These are phyloP conservation scores for Gandaritis pyraliata DNA, from an alignment of 2,888 invertebrate species.

Conservation along the genomic window DNA sequence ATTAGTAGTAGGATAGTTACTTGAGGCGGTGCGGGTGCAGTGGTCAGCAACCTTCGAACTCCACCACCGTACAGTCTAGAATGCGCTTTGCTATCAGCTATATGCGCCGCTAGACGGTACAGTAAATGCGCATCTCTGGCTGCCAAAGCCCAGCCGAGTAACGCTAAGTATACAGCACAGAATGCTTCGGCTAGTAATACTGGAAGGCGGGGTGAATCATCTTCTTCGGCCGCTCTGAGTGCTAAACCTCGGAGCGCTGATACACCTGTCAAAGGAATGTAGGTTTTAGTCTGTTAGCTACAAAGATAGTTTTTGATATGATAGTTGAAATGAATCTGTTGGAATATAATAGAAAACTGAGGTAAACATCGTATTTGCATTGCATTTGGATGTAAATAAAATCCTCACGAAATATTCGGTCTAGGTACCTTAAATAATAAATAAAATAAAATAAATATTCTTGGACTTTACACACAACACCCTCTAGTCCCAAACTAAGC, in stretches of 20 bases:
- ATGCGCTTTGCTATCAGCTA: conserved; percentile 91
- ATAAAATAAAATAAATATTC: too few species aligned
- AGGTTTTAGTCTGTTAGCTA: neutral
- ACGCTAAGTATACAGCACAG: conserved; percentile 95
- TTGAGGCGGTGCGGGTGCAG: conserved; percentile 86
- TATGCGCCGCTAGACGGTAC: conserved; percentile 93
- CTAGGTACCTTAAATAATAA: too few species aligned
- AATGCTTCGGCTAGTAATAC: conserved; percentile 97
- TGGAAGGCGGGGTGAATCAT: conserved; percentile 95
- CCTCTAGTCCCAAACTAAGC: too few species aligned
- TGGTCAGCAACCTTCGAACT: conserved; percentile 92
- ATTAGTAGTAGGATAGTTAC: conserved; percentile 42
- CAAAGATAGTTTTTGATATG: neutral
- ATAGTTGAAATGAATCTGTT: too few species aligned
- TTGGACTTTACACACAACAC: too few species aligned
- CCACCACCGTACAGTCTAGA: conserved; percentile 95
- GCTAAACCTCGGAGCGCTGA: conserved; percentile 95
- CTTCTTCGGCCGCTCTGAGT: conserved; percentile 96
- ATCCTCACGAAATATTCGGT: too few species aligned
- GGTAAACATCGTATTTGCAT: too few species aligned
- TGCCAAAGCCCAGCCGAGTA: conserved; percentile 96
- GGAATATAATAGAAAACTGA: too few species aligned
- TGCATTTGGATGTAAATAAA: too few species aligned
- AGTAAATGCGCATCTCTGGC: conserved; percentile 97
- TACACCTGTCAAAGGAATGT: conserved; percentile 84